Percentiles rank a stretch among this genome's conserved stretches.
Conservation (phyloP, 2,797 vertebrate genomes). For the Malacoraja senta region DNA sequence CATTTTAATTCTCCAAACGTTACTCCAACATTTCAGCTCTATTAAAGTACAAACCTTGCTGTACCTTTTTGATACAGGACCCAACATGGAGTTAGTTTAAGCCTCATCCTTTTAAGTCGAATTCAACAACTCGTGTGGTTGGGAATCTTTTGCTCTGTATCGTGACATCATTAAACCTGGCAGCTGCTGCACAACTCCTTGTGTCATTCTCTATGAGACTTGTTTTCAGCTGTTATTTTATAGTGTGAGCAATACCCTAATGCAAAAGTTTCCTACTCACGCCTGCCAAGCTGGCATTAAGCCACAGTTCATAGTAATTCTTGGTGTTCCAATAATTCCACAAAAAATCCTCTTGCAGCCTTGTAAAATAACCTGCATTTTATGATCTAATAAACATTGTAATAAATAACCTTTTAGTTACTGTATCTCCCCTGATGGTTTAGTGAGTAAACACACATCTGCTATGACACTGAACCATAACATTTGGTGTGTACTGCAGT, state of each 20-base stretch:
- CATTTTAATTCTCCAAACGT: neutral
- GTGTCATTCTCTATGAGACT: neutral
- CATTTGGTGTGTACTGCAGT: neutral
- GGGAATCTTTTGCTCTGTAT: neutral
- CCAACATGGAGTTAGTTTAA: neutral
- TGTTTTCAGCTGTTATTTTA: neutral
- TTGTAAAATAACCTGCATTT: conserved; percentile 16
- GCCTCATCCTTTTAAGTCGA: neutral
- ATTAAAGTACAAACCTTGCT: neutral
- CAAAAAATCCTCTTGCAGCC: neutral
- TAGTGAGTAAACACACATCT: neutral
- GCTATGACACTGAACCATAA: neutral
- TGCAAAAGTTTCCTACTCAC: neutral
- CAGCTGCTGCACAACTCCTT: neutral
- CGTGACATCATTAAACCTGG: conserved; percentile 15
- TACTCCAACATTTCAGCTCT: neutral
- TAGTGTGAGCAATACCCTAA: neutral
- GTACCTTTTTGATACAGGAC: neutral
- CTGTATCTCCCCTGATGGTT: neutral
- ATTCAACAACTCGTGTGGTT: neutral
- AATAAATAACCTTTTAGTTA: conserved; percentile 15
- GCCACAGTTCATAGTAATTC: conserved; percentile 15
- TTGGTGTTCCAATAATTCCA: conserved; percentile 22
- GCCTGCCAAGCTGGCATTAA: neutral
- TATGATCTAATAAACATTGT: neutral